Evolutionary conservation across 2,888 invertebrate genomes (phyloP).

Genomic region (Drosophila paucipuncta): DNA sequence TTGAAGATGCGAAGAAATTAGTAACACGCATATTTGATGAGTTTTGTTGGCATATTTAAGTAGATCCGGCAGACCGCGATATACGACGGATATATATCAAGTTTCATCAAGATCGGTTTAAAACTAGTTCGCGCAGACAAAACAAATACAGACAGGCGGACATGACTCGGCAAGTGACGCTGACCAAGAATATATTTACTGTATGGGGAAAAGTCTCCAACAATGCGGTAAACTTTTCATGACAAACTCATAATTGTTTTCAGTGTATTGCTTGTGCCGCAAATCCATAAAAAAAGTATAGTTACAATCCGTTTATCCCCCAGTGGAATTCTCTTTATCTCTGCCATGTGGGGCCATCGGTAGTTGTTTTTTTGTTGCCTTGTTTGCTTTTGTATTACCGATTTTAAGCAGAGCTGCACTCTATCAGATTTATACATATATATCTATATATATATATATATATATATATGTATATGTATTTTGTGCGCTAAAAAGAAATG

Average conservation of each 20-base stretch:
- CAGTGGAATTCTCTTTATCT: slow-evolving; percentile 20
- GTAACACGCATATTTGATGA: too few relatives aligned
- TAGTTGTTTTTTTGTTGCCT: slow-evolving; percentile 21
- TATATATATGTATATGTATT: slow-evolving; percentile 15
- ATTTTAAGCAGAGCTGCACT: slow-evolving; percentile 28
- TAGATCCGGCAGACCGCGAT: too few relatives aligned
- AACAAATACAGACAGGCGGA: too few relatives aligned
- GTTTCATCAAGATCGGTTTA: not conserved
- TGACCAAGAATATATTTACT: not conserved
- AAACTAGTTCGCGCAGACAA: not conserved
- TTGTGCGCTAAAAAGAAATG: slow-evolving; percentile 17
- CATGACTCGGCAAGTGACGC: not conserved
- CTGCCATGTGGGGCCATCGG: slow-evolving; percentile 35
- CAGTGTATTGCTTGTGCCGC: not conserved
- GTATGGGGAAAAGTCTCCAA: rapidly evolving
- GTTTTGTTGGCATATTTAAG: too few relatives aligned
- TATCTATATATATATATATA: not conserved
- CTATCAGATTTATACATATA: slow-evolving; percentile 13
- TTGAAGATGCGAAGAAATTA: too few relatives aligned
- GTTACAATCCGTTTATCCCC: not conserved
- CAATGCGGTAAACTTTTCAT: not conserved
- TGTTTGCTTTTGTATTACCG: slow-evolving; percentile 29
- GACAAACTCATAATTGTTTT: not conserved
- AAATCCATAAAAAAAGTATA: slow-evolving; percentile 1
- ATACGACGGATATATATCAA: not conserved